Evolutionary conservation across 2,888 invertebrate genomes (phyloP).

Genomic region (Epinotia ramella): DNA sequence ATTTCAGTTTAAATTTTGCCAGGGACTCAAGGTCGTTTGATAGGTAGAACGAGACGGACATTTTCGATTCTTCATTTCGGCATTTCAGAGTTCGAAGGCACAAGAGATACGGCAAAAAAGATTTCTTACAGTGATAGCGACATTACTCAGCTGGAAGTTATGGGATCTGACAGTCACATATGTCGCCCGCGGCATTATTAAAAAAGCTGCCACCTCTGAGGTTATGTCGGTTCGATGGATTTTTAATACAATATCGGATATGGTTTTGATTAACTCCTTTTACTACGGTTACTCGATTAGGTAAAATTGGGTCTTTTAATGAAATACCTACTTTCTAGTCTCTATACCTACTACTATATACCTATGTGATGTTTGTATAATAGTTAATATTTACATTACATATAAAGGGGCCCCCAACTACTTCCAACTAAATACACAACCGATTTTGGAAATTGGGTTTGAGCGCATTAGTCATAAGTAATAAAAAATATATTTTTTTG

Average conservation of each 20-base stretch:
- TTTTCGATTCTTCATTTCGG: background rate
- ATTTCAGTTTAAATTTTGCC: too few relatives aligned
- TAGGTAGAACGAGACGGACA: background rate
- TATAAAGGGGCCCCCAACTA: background rate
- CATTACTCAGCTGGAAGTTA: slow-evolving; percentile 51
- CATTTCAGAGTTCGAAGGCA: slow-evolving; percentile 9
- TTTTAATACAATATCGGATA: background rate
- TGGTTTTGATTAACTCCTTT: background rate
- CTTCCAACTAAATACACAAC: background rate
- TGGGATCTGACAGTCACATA: slow-evolving; percentile 45
- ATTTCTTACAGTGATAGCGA: slow-evolving; percentile 57
- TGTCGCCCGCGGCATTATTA: slow-evolving; percentile 39
- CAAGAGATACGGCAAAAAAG: slow-evolving; percentile 50
- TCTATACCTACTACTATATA: background rate
- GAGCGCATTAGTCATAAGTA: too few relatives aligned
- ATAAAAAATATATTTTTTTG: too few relatives aligned
- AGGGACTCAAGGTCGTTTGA: background rate
- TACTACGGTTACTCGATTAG: too few relatives aligned
- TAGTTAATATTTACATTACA: background rate
- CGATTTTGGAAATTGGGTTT: too few relatives aligned
- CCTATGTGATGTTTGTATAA: background rate
- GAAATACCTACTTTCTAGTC: background rate
- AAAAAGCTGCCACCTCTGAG: slow-evolving; percentile 23
- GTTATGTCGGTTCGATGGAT: slow-evolving; percentile 9
- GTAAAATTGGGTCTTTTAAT: background rate